Conservation (phyloP, 2,113 vertebrate genomes). For the Ammodramus savannarum region DNA sequence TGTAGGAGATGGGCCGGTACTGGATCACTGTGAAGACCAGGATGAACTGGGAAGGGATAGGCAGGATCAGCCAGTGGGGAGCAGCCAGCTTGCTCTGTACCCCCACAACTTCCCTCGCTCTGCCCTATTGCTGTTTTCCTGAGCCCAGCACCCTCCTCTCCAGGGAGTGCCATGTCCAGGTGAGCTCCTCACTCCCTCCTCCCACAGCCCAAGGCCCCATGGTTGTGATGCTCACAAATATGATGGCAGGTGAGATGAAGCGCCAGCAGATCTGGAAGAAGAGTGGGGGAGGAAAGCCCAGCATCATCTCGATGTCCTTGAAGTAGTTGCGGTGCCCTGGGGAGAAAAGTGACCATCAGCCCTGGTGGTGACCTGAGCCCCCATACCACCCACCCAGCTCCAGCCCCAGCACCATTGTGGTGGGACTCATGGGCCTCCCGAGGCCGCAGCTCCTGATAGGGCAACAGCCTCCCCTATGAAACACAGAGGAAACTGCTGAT, state of each 20-base stretch:
- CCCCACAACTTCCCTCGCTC: accelerated
- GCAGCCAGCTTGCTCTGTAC: not conserved
- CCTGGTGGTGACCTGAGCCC: not conserved
- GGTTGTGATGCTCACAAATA: constrained; percentile 80
- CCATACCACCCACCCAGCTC: accelerated
- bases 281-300: constrained; percentile 93
- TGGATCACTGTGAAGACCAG: constrained; percentile 97
- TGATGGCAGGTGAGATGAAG: constrained; percentile 93
- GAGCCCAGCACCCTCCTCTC: not conserved
- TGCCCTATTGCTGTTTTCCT: not conserved
- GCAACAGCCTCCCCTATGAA: not conserved
- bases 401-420: accelerated
- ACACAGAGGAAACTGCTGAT: accelerated
- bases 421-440: not conserved
- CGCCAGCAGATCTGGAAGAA: constrained; percentile 99
- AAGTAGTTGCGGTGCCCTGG: constrained; percentile 94
- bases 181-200: not conserved
- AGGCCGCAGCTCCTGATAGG: accelerated
- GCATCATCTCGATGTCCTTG: constrained; percentile 98
- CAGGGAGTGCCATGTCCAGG: not conserved
- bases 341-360: not conserved
- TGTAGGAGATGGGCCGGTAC: constrained; percentile 95
- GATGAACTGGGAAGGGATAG: constrained; percentile 83
- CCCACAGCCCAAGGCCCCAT: not conserved
- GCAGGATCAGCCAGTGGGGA: not conserved